Percentiles rank a stretch among this genome's conserved stretches.
Conservation (phyloP, 1,140 invertebrate genomes). For the Nymphalis io region DNA sequence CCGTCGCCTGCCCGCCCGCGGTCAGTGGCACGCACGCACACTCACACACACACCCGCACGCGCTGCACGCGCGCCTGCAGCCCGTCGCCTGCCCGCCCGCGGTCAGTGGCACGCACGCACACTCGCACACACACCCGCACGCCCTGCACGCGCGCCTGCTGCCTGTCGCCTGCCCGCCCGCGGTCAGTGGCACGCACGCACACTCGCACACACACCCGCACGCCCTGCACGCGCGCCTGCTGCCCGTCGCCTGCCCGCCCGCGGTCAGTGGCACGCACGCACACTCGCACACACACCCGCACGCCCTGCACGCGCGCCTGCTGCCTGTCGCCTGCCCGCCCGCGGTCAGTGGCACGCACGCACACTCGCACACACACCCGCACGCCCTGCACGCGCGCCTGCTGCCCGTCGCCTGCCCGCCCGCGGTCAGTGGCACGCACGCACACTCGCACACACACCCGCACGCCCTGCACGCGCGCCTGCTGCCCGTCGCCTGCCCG, state of each 20-base stretch:
- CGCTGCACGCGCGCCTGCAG: constrained; percentile 31
- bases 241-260: constrained; percentile 47
- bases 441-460: no score
- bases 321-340: constrained; percentile 48
- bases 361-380: no score
- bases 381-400: constrained; percentile 12
- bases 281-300: no score
- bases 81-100: constrained; percentile 43
- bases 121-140: no score
- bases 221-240: constrained; percentile 19
- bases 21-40: background rate
- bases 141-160: constrained; percentile 30
- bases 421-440: background rate
- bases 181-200: background rate
- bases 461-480: background rate
- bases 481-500: constrained; percentile 51
- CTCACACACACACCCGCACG: no score
- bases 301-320: constrained; percentile 13
- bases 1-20: constrained; percentile 42
- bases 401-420: constrained; percentile 48
- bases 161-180: constrained; percentile 44
- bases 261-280: background rate
- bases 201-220: no score
- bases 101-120: background rate
- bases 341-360: background rate